Evolutionary conservation across 2,888 invertebrate genomes (phyloP).

Genomic region (Ornithoptera priamus): DNA sequence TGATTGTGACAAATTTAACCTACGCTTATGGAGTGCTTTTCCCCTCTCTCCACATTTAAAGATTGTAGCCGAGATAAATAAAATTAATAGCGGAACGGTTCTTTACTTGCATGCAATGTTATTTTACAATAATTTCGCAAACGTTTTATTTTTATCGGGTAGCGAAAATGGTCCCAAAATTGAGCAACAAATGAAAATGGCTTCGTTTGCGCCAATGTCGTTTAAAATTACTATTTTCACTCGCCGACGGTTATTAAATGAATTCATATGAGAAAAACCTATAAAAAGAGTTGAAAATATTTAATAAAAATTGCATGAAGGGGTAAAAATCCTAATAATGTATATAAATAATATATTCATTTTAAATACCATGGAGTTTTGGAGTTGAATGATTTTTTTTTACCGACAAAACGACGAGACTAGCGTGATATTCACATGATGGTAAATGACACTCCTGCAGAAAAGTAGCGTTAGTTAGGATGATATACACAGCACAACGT

Average conservation of each 20-base stretch:
- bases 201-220: constrained; percentile 24
- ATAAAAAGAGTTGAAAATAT: no score
- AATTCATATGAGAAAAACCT: constrained; percentile 6
- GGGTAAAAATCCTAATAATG: no score
- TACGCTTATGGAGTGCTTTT: constrained; percentile 45
- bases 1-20: constrained; percentile 64
- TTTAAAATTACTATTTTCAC: constrained; percentile 18
- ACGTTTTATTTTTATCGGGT: constrained; percentile 20
- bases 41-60: constrained; percentile 45
- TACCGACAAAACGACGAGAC: no score
- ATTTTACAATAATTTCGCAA: constrained; percentile 22
- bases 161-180: constrained; percentile 7
- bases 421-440: no score
- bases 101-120: constrained; percentile 20
- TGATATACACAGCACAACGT: no score
- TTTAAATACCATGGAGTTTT: no score
- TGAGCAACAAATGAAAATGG: constrained; percentile 18
- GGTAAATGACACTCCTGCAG: no score
- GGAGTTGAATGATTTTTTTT: no score
- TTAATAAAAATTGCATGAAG: no score
- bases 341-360: no score
- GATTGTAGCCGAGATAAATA: constrained; percentile 60
- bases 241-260: constrained; percentile 4
- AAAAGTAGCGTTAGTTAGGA: no score
- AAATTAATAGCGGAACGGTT: constrained; percentile 51